Evolutionary conservation across 1,140 invertebrate genomes (phyloP), one percentile per base, ranked within the genome.

Genomic region (Rhyzopertha dominica): DNA sequence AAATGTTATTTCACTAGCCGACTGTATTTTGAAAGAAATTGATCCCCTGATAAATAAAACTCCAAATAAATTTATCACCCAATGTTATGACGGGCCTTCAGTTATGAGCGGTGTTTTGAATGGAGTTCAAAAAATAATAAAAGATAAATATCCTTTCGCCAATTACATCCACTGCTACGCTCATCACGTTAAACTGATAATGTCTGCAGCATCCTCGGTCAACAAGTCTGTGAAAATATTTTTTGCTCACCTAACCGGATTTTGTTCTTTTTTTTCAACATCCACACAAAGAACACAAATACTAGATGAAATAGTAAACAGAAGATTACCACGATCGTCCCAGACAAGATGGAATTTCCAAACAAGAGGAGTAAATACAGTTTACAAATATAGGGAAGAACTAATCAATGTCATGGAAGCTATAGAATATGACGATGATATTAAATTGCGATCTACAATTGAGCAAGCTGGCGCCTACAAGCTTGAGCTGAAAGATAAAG

Each of bases 171-270:
- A 50, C 41, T 40, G 48, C 36, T 62, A 65, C 43, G 54, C 62
- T 23, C 62, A 66, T 35, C 57, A 59, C 50, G 41, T 64, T 22
- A 65, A 66, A 45, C 53, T 65, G 30, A 55, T 67, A 31, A 45
- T 69, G 20, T 43, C 54, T 24, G 30, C 61, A 53, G 51, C 58
- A 31, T 43, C 54, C 41, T 56, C 49, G 20, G 26, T 34, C 51
- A 63, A 56, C 22, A 41, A 35, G 22, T 41, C 48, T 17, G 47
- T 51, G 39, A 45, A 43, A 45, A 53, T 54, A 12, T 65, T 62
- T 52, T 64, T 65, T 52, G 13, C 16, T 12, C 20, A 38, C 26
- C 17, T 49, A 19, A 44, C 7, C 5, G 40, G 32, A 12, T 34
- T 48, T 29, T 9, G 26, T 5, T 30, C 28, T 14, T 50, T 50